Base-by-base conservation (phyloP, 2,888 invertebrate genomes). In the Chymomyza procnemis region DNA sequence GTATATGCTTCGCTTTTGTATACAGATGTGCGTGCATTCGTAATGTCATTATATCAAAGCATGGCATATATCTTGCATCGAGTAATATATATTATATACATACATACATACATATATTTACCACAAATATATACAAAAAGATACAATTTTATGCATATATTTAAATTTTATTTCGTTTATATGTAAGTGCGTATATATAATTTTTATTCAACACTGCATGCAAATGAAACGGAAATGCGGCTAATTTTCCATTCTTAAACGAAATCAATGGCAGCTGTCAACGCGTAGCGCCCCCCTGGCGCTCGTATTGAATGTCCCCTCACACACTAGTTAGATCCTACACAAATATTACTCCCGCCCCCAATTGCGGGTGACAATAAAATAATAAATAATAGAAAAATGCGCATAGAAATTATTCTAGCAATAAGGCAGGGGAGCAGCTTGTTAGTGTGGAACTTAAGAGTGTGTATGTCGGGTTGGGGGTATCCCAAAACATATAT, bases 211-310 rank as follows among this genome's bases (percentile, higher is more conserved):
- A 66, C 71, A 59, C 66, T 70, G 71, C 66, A 73, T 74, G 75
- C 71, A 73, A 59, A 81, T 76, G 67, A 63, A 74, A 62, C 59
- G 57, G 68, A 76, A 86, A 81, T 77, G 77, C 73, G 74, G 85
- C 85, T 86, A 81, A 86, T 86, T 86, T 84, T 74, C 61, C 67
- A 62, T 48, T 47, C 47, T 64, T 41, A 75, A 73, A 55, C 66
- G 74, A 74, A 79, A 64, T 74, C 85, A 81, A 79, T 86, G 85
- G 62, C 72, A 73, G 77, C 85, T 84, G 80, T 79, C 75, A 75
- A 64, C 79, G 74, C 73, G 69, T 47, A 26, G 61, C 30, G 56
- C 46, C 56, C 30, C 30, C 4, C 26, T 41, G 12, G 34, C 54
- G 21, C 54, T 16, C 26, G 54, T 12, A 5, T n/a, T n/a, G n/a